Evolutionary conservation across 2,888 invertebrate genomes (phyloP).

Genomic region (Lysandra bellargus): DNA sequence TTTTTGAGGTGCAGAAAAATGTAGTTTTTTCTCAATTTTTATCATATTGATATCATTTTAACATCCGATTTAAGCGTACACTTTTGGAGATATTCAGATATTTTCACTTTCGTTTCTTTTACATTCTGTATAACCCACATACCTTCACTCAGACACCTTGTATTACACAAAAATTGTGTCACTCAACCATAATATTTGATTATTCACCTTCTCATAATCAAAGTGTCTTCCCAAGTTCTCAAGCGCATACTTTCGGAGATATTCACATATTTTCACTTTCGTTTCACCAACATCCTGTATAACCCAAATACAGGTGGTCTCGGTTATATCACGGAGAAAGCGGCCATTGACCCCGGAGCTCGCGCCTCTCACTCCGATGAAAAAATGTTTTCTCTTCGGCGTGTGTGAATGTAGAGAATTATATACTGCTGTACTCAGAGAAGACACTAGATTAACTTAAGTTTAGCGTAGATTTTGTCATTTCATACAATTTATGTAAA

Average conservation of each 20-base stretch:
- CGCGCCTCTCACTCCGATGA: constrained; percentile 18
- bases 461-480: too few species aligned
- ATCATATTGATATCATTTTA: too few species aligned
- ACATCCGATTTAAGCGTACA: not conserved
- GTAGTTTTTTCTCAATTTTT: too few species aligned
- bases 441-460: too few species aligned
- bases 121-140: constrained; percentile 48
- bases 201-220: too few species aligned
- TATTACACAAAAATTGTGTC: too few species aligned
- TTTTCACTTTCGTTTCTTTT: constrained; percentile 41
- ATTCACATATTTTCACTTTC: constrained; percentile 28
- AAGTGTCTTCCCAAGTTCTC: not conserved
- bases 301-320: constrained; percentile 16
- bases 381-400: constrained; percentile 22
- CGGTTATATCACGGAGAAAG: constrained; percentile 63
- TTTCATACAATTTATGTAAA: too few species aligned
- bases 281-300: constrained; percentile 52
- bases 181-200: too few species aligned
- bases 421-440: too few species aligned
- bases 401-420: not conserved
- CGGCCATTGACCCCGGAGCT: constrained; percentile 55
- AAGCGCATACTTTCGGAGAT: not conserved
- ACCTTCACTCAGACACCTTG: not conserved
- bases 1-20: too few species aligned
- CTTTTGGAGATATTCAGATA: not conserved